Percentiles rank a stretch among this genome's conserved stretches.
phyloP scores from a whole-genome alignment of 2,888 invertebrate genomes.

The Crossocerus cetratus region DNA sequence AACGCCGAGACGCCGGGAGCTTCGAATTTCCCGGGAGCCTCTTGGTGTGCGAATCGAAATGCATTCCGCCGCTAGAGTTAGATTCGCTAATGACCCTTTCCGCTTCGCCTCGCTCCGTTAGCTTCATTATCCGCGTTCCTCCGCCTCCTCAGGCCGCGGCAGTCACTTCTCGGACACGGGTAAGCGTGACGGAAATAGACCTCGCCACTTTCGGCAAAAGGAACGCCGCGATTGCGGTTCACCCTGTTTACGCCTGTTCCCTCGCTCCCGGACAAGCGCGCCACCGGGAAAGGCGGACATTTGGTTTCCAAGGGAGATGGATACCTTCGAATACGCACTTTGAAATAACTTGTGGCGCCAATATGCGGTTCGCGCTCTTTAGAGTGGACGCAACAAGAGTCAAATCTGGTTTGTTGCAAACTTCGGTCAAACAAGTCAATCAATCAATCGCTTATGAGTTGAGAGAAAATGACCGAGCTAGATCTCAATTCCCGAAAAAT shows the following conservation, averaged over 20 bases:
- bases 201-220: slow-evolving; percentile 31
- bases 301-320: no score
- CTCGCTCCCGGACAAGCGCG: not conserved
- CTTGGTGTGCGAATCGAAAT: slow-evolving; percentile 4
- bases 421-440: no score
- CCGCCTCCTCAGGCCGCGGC: slow-evolving; percentile 25
- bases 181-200: slow-evolving; percentile 49
- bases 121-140: slow-evolving; percentile 55
- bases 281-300: not conserved
- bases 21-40: not conserved
- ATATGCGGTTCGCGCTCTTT: no score
- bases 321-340: no score
- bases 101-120: slow-evolving; percentile 38
- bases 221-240: slow-evolving; percentile 10
- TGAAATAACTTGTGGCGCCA: no score
- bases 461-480: no score
- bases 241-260: not conserved
- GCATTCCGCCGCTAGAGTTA: slow-evolving; percentile 38
- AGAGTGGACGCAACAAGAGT: no score
- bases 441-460: no score
- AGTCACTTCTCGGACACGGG: slow-evolving; percentile 23
- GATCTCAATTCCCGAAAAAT: no score
- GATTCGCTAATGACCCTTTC: slow-evolving; percentile 43
- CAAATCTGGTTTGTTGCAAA: no score
- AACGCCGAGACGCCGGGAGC: not conserved